Conservation (phyloP, 2,113 vertebrate genomes). For the Rhinoderma darwinii region DNA sequence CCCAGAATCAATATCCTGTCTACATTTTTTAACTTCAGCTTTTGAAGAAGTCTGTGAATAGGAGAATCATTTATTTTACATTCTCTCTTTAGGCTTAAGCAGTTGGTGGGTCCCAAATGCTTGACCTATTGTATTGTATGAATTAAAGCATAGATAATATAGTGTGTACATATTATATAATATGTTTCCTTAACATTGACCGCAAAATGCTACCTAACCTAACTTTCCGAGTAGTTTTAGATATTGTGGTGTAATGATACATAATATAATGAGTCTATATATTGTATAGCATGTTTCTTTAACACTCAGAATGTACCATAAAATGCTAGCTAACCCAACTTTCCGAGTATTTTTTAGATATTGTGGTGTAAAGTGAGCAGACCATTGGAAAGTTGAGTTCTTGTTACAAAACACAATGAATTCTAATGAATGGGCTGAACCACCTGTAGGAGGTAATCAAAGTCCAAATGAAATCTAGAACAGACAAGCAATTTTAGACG, state of each 20-base stretch:
- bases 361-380: not conserved
- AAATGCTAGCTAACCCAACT: not conserved
- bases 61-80: not conserved
- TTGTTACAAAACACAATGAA: not conserved
- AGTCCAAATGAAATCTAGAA: not conserved
- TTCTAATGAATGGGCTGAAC: not conserved
- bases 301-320: not conserved
- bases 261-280: not conserved
- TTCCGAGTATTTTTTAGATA: not conserved
- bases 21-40: constrained; percentile 20
- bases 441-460: not conserved
- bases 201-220: not conserved
- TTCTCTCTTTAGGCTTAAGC: not conserved
- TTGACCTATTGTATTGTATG: not conserved
- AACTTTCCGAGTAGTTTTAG: not conserved
- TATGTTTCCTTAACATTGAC: not conserved
- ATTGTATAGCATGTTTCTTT: not conserved
- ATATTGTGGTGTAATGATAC: not conserved
- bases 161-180: not conserved
- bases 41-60: constrained; percentile 13
- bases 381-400: not conserved
- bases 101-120: not conserved
- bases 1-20: constrained; percentile 31
- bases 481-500: no score
- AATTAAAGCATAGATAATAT: not conserved